phyloP scores from a whole-genome alignment of 2,797 vertebrate species.

The Prionace glauca region DNA sequence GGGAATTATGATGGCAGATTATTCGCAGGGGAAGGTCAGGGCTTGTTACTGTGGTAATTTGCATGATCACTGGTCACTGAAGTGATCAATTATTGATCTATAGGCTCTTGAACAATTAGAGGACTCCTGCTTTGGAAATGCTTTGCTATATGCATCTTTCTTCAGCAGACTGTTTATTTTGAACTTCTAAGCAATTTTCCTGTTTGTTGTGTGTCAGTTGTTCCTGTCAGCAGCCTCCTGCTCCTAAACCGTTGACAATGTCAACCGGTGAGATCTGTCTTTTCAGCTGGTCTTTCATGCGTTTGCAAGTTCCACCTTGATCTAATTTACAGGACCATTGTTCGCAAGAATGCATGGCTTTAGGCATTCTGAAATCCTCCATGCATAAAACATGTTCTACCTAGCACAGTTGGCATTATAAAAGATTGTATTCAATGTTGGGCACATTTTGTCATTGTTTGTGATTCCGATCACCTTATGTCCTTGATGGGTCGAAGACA shows the following conservation, averaged over 20 bases:
- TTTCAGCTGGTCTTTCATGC: not conserved
- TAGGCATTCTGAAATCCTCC: not conserved
- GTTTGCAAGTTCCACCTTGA: not conserved
- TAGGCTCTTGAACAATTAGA: no score
- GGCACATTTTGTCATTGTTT: not conserved
- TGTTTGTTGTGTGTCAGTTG: not conserved
- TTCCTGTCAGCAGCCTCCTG: not conserved
- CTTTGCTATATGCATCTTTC: no score
- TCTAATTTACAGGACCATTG: not conserved
- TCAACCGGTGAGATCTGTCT: not conserved
- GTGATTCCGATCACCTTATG: not conserved
- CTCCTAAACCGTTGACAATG: not conserved
- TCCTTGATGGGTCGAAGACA: not conserved
- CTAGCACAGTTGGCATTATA: not conserved
- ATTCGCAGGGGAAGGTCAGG: no score
- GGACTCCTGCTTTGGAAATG: no score
- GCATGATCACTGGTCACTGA: no score
- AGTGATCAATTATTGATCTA: no score
- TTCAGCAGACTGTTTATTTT: not conserved
- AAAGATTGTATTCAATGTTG: not conserved
- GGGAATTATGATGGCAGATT: not conserved
- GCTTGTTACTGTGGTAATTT: no score
- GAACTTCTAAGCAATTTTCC: not conserved
- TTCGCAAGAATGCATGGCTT: not conserved
- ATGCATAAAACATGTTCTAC: not conserved